Evolutionary conservation across 2,113 vertebrate genomes (phyloP), one percentile per base, ranked within the genome.

Genomic region (Mormyrus iriodes): DNA sequence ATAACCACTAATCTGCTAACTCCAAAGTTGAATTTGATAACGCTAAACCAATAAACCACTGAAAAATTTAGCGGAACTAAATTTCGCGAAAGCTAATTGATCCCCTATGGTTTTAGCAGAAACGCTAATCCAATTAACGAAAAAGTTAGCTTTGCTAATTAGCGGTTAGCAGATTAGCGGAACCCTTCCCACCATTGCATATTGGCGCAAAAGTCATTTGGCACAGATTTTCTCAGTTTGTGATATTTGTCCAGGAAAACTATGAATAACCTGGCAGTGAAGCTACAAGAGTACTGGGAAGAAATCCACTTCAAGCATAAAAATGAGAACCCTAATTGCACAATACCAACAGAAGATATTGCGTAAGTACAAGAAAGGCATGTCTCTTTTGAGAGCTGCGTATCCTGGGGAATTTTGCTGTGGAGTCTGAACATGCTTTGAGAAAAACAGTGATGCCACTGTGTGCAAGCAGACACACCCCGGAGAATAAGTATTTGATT

Each of bases 261-360:
- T 53, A 91, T 89, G 84, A 85, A 91, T 39, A 91, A 90, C 61
- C 89, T 92, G 49, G 90, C 88, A 17, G 86, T 89, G 48, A 92
- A 92, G 61, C 90, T 92, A 52, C 89, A 92, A 19, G 90, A 92
- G 15, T 91, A 91, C 17, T 91, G 92, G 89, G 90, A 89, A 0
- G 90, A 92, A 88, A 92, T 90, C 42, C 46, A 31, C 42, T 90
- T 90, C 76, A 91, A 73, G 44, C 27, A 27, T 65, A 85, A 89
- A 17, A 91, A 90, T 61, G 90, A 92, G 51, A 90, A 92, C 61
- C 88, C 90, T 19, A 90, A 88, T 9, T 90, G 89, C 85, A 58
- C 24, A 1, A 27, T 88, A 24, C 87, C 89, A 31, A 86, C 91
- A 31, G 90, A 90, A 27, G 91, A 92, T 55, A 91, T 85, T 15